phyloP scores from a whole-genome alignment of 2,888 invertebrate species.

The Thysanoteuthis rhombus region DNA sequence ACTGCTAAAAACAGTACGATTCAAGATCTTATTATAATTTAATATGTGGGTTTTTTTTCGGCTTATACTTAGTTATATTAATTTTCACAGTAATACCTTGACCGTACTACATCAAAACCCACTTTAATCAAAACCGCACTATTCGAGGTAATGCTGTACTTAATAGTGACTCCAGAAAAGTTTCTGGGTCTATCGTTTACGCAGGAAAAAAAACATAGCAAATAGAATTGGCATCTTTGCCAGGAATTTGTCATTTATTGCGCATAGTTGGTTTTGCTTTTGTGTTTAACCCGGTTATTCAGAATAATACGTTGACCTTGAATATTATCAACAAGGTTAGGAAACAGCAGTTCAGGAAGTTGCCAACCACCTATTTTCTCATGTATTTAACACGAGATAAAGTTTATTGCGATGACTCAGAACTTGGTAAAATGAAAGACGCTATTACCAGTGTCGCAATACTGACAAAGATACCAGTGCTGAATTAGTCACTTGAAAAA shows the following conservation, averaged over 20 bases:
- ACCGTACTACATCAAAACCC: too few relatives aligned
- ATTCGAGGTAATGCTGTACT: too few relatives aligned
- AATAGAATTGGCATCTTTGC: background rate
- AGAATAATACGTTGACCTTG: background rate
- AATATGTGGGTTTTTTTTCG: too few relatives aligned
- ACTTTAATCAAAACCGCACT: too few relatives aligned
- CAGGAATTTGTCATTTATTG: background rate
- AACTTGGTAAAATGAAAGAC: background rate
- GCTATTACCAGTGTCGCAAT: background rate
- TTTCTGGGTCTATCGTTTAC: background rate
- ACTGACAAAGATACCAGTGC: background rate
- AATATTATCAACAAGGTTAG: background rate
- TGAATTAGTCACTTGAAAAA: background rate
- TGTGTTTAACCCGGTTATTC: background rate
- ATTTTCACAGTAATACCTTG: too few relatives aligned
- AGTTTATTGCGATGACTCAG: background rate
- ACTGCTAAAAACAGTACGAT: too few relatives aligned
- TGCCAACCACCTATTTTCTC: background rate
- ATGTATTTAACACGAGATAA: background rate
- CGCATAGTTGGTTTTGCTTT: background rate
- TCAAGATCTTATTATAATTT: too few relatives aligned
- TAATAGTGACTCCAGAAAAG: too few relatives aligned
- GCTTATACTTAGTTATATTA: too few relatives aligned
- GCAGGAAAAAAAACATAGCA: background rate
- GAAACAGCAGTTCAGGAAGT: background rate